phyloP scores from a whole-genome alignment of 2,113 vertebrate species.

The Etheostoma spectabile region DNA sequence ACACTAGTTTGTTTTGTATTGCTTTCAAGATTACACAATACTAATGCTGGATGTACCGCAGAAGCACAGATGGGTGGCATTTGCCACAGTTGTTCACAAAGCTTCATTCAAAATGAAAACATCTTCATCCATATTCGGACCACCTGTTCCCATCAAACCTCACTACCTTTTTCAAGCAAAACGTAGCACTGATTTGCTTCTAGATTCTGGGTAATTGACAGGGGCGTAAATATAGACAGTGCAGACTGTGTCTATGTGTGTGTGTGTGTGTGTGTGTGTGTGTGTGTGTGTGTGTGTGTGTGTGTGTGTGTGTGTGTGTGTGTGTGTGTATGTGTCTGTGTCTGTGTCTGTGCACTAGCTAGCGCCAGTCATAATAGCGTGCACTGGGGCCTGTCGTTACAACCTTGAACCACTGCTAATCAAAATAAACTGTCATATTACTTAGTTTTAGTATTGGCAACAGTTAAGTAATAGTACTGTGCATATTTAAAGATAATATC shows the following conservation, averaged over 20 bases:
- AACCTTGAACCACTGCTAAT: too few species aligned
- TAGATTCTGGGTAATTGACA: background rate
- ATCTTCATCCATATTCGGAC: background rate
- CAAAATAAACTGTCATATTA: background rate
- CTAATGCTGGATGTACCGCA: background rate
- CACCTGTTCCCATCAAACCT: background rate
- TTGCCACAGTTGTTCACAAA: background rate
- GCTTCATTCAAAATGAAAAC: background rate
- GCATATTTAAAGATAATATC: background rate
- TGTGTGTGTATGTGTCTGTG: too few species aligned
- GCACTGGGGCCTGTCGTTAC: too few species aligned
- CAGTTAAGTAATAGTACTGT: background rate
- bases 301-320: too few species aligned
- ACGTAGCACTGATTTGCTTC: background rate
- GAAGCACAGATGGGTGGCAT: background rate
- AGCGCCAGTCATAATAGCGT: too few species aligned
- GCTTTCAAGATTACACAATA: background rate
- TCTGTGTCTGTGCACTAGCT: too few species aligned
- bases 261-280: too few species aligned
- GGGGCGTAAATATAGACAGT: too few species aligned
- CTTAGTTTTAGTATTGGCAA: background rate
- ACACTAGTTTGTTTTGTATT: background rate
- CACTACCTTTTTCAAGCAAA: background rate
- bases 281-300: too few species aligned
- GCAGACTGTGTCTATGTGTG: too few species aligned